Base-by-base conservation (phyloP, 2,113 vertebrate genomes). In the Piprites chloris region DNA sequence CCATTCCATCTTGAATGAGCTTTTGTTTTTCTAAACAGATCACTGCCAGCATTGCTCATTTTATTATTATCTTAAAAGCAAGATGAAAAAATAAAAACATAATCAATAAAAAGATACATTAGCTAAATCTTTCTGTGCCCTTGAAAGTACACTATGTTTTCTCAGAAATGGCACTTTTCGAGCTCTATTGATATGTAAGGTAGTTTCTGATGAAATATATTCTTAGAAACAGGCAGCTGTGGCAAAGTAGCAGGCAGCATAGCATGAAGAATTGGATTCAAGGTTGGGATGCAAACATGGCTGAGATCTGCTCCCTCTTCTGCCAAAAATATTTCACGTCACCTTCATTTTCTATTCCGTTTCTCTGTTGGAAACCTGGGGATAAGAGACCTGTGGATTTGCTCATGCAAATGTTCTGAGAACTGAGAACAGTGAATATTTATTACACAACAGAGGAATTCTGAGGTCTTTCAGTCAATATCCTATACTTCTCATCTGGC, bases 91-190 rank as follows among this genome's bases (percentile, higher is more conserved):
- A 11, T 11, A 56, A 68, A 89, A 91, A 18, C 37, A 53, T 53
- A 94, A 97, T 96, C 89, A 94, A 96, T 95, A 95, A 46, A 85
- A 91, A 94, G 79, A 91, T 90, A 90, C 73, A 97, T 95, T 91
- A 97, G 69, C 82, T 89, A 89, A 74, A 80, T 86, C 58, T 88
- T 95, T 75, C 74, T 66, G 50, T 42, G 89, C 73, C 87, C 74
- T 84, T 96, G 90, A 90, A 68, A 30, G 32, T 50, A 67, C 92
- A 94, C 95, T 93, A 94, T 13, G 17, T 94, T 98, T 97, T 96
- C 96, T 96, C 80, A 97, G 97, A 98, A 97, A 97, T 88, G 94
- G 93, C 89, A 98, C 96, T 97, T 97, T 98, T 97, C 61, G 35
- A 96, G 90, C 65, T 97, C 96, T 97, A 97, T 96, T 97, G 94